Evolutionary conservation across 2,113 vertebrate species (phyloP).

Genomic region (Aldabrachelys gigantea): DNA sequence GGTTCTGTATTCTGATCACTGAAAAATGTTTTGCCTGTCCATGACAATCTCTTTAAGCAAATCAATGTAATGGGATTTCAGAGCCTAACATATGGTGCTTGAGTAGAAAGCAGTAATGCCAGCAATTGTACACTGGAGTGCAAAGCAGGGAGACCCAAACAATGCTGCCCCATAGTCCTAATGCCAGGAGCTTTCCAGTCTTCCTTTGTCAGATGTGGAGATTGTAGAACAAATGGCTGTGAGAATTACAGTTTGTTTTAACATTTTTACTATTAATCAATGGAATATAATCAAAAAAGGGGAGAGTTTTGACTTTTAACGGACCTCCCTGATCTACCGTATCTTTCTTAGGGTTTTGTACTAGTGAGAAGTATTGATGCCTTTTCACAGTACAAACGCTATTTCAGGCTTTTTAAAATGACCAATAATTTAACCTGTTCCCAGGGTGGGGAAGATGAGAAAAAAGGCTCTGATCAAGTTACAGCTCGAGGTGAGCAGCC

Average conservation of each 20-base stretch:
- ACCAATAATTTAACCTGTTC: neutral
- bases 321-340: neutral
- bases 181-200: neutral
- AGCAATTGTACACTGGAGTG: constrained; percentile 48
- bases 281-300: constrained; percentile 3
- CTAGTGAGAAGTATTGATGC: neutral
- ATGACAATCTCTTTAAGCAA: constrained; percentile 66
- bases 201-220: neutral
- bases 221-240: constrained; percentile 8
- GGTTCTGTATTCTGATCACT: neutral
- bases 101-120: constrained; percentile 4
- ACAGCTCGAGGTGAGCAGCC: neutral
- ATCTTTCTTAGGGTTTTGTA: neutral
- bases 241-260: neutral
- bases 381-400: neutral
- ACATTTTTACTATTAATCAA: constrained; percentile 9
- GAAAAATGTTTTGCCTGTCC: constrained; percentile 19
- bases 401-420: neutral
- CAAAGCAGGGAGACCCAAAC: neutral
- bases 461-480: neutral
- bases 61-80: constrained; percentile 73
- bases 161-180: neutral
- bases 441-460: neutral
- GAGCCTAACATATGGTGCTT: constrained; percentile 64
- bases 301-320: neutral